These are phyloP conservation scores for Piprites chloris DNA, from an alignment of 2,113 vertebrate genomes.

Conservation along the genomic window DNA sequence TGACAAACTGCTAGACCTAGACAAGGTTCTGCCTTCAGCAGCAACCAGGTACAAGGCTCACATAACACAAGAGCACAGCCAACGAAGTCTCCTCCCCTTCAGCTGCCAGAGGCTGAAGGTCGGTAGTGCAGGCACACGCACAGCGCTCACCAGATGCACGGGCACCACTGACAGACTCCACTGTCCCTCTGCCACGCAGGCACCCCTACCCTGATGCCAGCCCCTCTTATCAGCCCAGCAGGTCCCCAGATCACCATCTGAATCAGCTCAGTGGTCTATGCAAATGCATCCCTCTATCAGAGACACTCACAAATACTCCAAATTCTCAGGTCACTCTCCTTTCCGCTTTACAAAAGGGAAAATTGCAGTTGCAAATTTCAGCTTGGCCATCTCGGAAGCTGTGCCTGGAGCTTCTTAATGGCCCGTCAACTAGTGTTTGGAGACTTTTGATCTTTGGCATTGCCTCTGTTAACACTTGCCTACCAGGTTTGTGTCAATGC, in stretches of 20 bases:
- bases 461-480: neutral
- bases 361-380: neutral
- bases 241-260: fast-evolving
- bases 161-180: neutral
- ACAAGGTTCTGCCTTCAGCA: neutral
- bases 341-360: neutral
- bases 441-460: neutral
- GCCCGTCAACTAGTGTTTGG: neutral
- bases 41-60: neutral
- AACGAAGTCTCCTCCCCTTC: neutral
- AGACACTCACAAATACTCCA: neutral
- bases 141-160: neutral
- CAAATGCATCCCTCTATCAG: neutral
- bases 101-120: neutral
- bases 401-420: neutral
- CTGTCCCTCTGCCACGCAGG: too few relatives aligned
- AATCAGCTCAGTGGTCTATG: neutral
- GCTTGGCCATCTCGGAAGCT: neutral
- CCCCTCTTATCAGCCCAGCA: fast-evolving
- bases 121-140: fast-evolving
- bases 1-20: neutral
- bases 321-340: neutral
- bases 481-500: neutral
- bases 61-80: neutral
- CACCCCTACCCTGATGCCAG: neutral